Evolutionary conservation across 2,113 vertebrate genomes (phyloP).

Genomic region (Mixornis gularis): DNA sequence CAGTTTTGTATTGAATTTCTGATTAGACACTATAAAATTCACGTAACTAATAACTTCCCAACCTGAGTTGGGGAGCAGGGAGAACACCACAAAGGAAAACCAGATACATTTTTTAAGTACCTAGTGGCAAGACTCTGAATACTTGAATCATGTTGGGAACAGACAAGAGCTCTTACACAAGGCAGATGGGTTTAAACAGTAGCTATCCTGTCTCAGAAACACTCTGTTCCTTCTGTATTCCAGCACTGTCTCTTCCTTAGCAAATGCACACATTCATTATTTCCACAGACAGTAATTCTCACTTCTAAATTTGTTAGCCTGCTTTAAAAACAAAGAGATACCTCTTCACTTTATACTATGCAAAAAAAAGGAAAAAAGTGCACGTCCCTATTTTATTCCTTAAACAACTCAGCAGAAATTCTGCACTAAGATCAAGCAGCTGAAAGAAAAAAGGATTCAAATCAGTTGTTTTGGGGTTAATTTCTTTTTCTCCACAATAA

Average conservation of each 20-base stretch:
- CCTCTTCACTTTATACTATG: background rate
- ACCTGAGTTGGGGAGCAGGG: background rate
- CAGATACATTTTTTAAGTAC: background rate
- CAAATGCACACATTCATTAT: background rate
- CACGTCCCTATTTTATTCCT: background rate
- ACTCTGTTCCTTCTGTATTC: background rate
- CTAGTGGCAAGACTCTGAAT: background rate
- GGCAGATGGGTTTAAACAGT: background rate
- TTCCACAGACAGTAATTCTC: background rate
- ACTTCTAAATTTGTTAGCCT: background rate
- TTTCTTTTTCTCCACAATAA: background rate
- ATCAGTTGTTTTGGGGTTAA: background rate
- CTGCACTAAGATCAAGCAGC: background rate
- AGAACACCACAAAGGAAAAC: background rate
- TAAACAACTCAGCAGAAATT: background rate
- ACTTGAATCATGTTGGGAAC: background rate
- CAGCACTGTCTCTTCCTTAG: background rate
- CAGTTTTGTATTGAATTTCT: background rate
- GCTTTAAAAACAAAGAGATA: background rate
- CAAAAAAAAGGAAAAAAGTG: background rate
- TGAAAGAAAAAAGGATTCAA: background rate
- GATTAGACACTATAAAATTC: background rate
- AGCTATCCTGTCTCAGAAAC: background rate
- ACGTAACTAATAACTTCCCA: background rate
- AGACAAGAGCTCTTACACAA: background rate